These are phyloP conservation scores for Drosophila sordidapex DNA, from an alignment of 2,888 invertebrate genomes.

Conservation along the genomic window DNA sequence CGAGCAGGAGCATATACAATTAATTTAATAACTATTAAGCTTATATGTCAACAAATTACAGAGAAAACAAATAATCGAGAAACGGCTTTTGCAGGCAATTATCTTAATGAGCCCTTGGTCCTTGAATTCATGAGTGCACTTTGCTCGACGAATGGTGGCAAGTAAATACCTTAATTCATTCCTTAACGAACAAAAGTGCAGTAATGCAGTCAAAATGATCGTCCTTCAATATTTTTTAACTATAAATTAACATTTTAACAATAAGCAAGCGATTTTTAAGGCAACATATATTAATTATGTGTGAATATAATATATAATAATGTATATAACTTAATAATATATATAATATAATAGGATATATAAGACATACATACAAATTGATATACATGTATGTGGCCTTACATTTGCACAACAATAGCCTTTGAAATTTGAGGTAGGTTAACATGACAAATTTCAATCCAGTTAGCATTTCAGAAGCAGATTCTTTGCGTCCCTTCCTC, in stretches of 20 bases:
- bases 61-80: background rate
- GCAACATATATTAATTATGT: background rate
- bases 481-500: background rate
- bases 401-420: background rate
- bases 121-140: background rate
- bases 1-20: background rate
- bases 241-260: background rate
- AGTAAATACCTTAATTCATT: background rate
- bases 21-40: background rate
- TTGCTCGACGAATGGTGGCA: background rate
- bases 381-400: background rate
- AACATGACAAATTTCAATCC: conserved; percentile 15
- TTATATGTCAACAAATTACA: background rate
- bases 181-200: too few relatives aligned
- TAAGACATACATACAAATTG: background rate
- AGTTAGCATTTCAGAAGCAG: conserved; percentile 8
- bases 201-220: background rate
- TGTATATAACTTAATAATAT: too few relatives aligned
- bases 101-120: background rate
- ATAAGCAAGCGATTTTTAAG: background rate
- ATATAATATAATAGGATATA: background rate
- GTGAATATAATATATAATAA: background rate
- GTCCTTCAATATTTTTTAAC: background rate
- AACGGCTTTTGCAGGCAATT: background rate
- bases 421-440: background rate